Conservation (phyloP, 2,888 invertebrate species). For the Drosophila stalkeri region DNA sequence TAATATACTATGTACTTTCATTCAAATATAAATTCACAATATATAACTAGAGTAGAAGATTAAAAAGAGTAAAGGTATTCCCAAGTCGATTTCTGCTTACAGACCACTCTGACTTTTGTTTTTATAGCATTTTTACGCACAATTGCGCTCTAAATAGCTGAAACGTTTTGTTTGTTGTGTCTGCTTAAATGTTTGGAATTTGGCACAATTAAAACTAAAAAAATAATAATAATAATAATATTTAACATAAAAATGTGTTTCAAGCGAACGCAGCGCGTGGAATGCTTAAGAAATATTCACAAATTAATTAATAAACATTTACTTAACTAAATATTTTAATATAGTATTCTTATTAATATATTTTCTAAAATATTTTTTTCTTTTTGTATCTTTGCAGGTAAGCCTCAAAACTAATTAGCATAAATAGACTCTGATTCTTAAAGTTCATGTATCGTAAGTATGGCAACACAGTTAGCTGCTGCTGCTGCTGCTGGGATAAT, state of each 20-base stretch:
- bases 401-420: slow-evolving; percentile 4
- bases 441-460: slow-evolving; percentile 23
- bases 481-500: slow-evolving; percentile 1
- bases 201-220: slow-evolving; percentile 38
- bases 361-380: neutral
- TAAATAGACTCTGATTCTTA: neutral
- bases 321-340: neutral
- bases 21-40: too few relatives aligned
- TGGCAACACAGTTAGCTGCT: neutral
- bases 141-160: slow-evolving; percentile 39
- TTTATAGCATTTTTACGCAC: slow-evolving; percentile 28
- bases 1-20: too few relatives aligned
- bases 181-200: slow-evolving; percentile 38
- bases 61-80: neutral
- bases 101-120: neutral
- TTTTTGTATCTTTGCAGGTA: slow-evolving; percentile 35
- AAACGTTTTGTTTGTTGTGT: slow-evolving; percentile 18
- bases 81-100: neutral
- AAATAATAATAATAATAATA: slow-evolving; percentile 1
- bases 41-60: neutral
- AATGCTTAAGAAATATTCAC: slow-evolving; percentile 12
- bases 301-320: neutral
- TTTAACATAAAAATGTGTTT: slow-evolving; percentile 16
- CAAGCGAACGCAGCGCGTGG: slow-evolving; percentile 20
- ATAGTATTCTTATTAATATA: neutral